Evolutionary conservation across 2,888 invertebrate genomes (phyloP), one percentile per base, ranked within the genome.

Genomic region (Amphiduros pacificus): DNA sequence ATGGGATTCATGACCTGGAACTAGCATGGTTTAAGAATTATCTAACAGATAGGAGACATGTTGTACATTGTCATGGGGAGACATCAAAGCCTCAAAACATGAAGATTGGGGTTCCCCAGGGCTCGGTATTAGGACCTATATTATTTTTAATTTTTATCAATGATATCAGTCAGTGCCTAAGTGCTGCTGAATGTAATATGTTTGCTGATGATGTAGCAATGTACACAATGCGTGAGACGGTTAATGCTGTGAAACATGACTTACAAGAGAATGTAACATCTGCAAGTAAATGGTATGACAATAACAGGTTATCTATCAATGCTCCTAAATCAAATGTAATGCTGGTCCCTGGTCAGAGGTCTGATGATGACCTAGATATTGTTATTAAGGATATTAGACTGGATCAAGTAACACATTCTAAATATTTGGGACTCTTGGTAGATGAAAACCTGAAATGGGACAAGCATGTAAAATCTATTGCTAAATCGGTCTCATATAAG

Each of bases 81-180:
- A 3, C 5, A 9, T 51, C 51, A 24, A 5, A 27, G 6, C 6
- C 24, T 4, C 20, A 27, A 51, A n/a, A 27, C 17, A 24, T 51
- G 4, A 22, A 51, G 20, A 51, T 51, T 24, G 51, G 51, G 9
- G 51, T 51, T 17, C 51, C 51, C 5, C 51, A 51, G n/a, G 51
- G 51, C 6, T 51, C 51, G 4, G n/a, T 51, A 22, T 17, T 27
- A 5, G 51, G 51, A 6, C 51, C 51, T 4, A 17, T 51, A 6
- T 24, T 51, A 4, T 51, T 51, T 22, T 17, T 51, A 24, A n/a
- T 51, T 5, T 51, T 27, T 51, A 22, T 51, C 5, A 51, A 51
- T 24, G 51, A 51, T 27, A 27, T 51, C 17, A 27, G 17, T 51
- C 17, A 24, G 20, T 26, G 26, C 17, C 17, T 27, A 22, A 51